Percentiles rank a stretch among this genome's conserved stretches.
phyloP scores from a whole-genome alignment of 2,113 vertebrate species.

The Burhinus bistriatus region DNA sequence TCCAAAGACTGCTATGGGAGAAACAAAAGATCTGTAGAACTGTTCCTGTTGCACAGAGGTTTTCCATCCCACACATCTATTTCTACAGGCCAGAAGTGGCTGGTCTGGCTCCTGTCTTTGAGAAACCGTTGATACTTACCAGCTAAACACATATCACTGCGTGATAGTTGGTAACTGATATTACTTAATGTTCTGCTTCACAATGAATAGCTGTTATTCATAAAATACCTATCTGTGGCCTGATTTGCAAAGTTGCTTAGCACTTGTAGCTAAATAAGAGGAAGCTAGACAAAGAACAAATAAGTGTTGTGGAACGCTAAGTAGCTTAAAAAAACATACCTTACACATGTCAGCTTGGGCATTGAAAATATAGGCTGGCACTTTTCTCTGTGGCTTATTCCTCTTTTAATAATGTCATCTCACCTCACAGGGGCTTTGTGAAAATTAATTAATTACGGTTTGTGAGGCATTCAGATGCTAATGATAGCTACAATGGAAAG shows the following conservation, averaged over 20 bases:
- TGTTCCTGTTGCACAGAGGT: background rate
- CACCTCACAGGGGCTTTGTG: constrained; percentile 63
- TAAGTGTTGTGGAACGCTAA: constrained; percentile 42
- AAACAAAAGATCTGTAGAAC: background rate
- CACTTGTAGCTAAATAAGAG: constrained; percentile 21
- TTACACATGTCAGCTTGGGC: constrained; percentile 45
- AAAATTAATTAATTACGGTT: constrained; percentile 68
- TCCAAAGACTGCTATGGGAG: background rate
- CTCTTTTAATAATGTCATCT: constrained; percentile 61
- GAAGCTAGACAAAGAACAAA: constrained; percentile 44
- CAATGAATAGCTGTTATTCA: background rate
- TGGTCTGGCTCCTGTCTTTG: background rate
- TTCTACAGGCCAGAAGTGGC: background rate
- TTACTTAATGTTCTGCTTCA: background rate
- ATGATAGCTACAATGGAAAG: constrained; percentile 65
- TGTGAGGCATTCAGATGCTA: constrained; percentile 63
- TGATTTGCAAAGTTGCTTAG: background rate
- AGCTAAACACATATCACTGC: background rate
- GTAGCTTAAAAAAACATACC: constrained; percentile 61
- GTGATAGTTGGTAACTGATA: background rate
- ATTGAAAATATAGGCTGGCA: constrained; percentile 63
- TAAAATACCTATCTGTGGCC: background rate
- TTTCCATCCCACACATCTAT: background rate
- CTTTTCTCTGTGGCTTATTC: constrained; percentile 52
- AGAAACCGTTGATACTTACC: background rate